Evolutionary conservation across 2,888 invertebrate genomes (phyloP).

Genomic region (Euclidia mi): DNA sequence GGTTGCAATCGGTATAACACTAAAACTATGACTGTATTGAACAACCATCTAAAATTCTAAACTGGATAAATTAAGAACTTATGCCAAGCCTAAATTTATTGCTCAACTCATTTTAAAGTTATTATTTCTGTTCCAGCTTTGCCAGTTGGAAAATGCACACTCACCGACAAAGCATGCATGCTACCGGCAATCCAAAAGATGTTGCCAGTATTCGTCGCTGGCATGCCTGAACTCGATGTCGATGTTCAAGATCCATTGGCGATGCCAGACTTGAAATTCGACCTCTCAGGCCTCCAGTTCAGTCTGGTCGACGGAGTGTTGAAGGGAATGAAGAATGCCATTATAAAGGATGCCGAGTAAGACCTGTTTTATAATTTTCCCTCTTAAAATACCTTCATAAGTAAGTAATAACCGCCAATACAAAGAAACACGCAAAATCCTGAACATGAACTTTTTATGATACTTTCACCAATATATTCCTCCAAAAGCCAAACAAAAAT

Average conservation of each 20-base stretch:
- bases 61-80: no score
- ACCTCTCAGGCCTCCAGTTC: constrained; percentile 61
- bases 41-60: no score
- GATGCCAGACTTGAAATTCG: constrained; percentile 52
- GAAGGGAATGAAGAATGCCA: constrained; percentile 46
- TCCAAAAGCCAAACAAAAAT: no score
- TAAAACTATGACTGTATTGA: no score
- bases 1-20: no score
- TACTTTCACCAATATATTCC: no score
- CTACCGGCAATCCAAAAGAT: constrained; percentile 48
- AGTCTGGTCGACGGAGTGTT: constrained; percentile 46
- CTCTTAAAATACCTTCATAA: no score
- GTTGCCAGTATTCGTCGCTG: constrained; percentile 52
- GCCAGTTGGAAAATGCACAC: constrained; percentile 44
- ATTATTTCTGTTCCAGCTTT: constrained; percentile 26
- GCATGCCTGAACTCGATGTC: constrained; percentile 55
- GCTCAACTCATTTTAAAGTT: background rate
- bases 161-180: constrained; percentile 53
- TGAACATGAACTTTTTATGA: no score
- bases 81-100: no score
- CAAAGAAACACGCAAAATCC: no score
- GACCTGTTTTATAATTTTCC: constrained; percentile 5
- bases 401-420: no score
- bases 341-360: constrained; percentile 41
- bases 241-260: constrained; percentile 59